Evolutionary conservation across 2,888 invertebrate species (phyloP), one percentile per base, ranked within the genome.

Genomic region (Serrognathus titanus): DNA sequence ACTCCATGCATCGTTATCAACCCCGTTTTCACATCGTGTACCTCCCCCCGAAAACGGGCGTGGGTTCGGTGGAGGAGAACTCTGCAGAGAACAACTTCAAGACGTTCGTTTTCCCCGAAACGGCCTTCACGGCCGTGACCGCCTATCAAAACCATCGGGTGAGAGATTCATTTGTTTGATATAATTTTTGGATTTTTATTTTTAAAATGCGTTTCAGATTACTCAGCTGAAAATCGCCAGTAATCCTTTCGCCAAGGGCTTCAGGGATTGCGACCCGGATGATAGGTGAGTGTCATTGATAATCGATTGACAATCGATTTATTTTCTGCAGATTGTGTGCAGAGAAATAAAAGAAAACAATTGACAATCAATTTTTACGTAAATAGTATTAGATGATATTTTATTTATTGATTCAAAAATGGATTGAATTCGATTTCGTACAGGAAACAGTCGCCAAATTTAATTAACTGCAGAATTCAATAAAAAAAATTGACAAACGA

Each of bases 141-240:
- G 97, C 97, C 36, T 97, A 97, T 78, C 97, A 97, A 80, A 97
- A 97, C 78, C 97, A 97, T 74, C 84, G 94, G 81, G 95, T 94
- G 72, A 84, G 86, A 77, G 12, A 1, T 59, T 39, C 24, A 6
- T 31, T 31, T 7, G 5, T 31, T 31, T 31, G n/a, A n/a, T 31
- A 6, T 2, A 1, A 6, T 31, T 16, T 11, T 46, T 46, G 9
- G 12, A 31, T 16, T 16, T 49, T 5, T 38, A 4, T 20, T 49
- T 10, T 20, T 53, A 12, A 20, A 16, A 48, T n/a, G n/a, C 63
- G 53, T 82, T 83, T 16, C 85, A 97, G 90, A 97, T 97, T 79
- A 97, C 97, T 10, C 96, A 97, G 78, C 78, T 97, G 68, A 97
- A 97, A 81, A 97, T 97, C 73, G 96, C 96, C 45, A 96, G 96